These are phyloP conservation scores for Tinea trinotella DNA, from an alignment of 2,888 invertebrate species.

Conservation along the genomic window DNA sequence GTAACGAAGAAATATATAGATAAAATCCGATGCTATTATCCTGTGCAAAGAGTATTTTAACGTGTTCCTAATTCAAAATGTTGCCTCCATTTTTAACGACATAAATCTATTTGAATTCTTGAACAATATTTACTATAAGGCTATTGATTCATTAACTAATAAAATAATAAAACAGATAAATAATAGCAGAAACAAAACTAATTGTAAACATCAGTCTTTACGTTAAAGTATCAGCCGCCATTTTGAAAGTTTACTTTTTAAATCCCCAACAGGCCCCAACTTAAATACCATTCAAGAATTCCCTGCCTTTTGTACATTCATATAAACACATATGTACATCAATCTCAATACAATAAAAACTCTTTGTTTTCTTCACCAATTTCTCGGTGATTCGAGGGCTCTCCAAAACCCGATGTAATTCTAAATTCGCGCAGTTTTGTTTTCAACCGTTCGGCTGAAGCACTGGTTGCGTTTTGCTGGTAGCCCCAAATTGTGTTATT, in stretches of 20 bases:
- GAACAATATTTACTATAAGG: not conserved
- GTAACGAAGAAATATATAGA: not conserved
- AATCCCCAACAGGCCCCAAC: not conserved
- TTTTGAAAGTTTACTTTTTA: not conserved
- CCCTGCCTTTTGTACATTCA: not conserved
- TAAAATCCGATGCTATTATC: not conserved
- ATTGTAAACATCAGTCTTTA: slow-evolving; percentile 4
- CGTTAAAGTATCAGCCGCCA: slow-evolving; percentile 1
- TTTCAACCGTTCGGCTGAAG: slow-evolving; percentile 64
- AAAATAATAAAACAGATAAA: not conserved
- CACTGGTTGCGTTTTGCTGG: slow-evolving; percentile 56
- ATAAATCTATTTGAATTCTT: slow-evolving; percentile 2
- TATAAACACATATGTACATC: not conserved
- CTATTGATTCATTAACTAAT: not conserved
- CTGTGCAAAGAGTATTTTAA: not conserved
- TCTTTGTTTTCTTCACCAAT: no score
- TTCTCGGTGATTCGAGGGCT: not conserved
- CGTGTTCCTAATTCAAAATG: not conserved
- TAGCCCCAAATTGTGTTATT: slow-evolving; percentile 43
- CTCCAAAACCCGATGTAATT: slow-evolving; percentile 54
- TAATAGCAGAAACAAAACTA: no score
- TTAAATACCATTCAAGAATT: slow-evolving; percentile 6
- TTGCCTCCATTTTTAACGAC: not conserved
- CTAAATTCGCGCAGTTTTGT: slow-evolving; percentile 32
- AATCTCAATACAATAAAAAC: not conserved